These are phyloP conservation scores for Gallinago jamesoni DNA, from an alignment of 2,113 vertebrate species.

Conservation along the genomic window DNA sequence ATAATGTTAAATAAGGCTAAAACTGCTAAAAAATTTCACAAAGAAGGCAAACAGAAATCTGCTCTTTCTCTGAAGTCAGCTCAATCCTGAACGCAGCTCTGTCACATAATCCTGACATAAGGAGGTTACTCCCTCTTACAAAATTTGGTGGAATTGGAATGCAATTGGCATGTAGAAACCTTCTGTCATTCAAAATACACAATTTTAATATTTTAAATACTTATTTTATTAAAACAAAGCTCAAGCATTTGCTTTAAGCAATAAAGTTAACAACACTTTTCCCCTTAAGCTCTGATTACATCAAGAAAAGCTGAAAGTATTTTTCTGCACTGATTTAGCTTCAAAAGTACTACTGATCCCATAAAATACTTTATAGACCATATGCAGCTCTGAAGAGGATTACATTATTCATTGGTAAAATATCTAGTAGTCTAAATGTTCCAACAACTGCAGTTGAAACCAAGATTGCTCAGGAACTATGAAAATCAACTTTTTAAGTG, in stretches of 20 bases:
- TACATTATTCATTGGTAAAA: neutral
- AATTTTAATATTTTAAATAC: neutral
- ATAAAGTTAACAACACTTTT: neutral
- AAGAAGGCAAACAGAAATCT: neutral
- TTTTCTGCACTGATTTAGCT: neutral
- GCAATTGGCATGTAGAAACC: neutral
- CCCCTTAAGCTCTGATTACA: neutral
- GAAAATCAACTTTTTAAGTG: neutral
- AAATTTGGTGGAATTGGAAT: neutral
- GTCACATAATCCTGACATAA: neutral
- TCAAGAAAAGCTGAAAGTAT: neutral
- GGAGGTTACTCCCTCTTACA: neutral
- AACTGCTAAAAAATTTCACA: neutral
- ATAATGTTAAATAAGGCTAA: neutral
- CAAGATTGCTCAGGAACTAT: neutral
- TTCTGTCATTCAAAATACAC: neutral
- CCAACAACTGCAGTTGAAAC: neutral
- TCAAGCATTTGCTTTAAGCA: neutral
- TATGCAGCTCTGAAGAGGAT: neutral
- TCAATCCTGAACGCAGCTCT: neutral
- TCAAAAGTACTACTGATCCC: neutral
- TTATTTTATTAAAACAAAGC: neutral
- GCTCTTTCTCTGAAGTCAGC: neutral
- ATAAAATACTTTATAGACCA: neutral
- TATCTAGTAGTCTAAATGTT: neutral